phyloP scores from a whole-genome alignment of 2,888 invertebrate genomes.

The Scaptomyza parva region DNA sequence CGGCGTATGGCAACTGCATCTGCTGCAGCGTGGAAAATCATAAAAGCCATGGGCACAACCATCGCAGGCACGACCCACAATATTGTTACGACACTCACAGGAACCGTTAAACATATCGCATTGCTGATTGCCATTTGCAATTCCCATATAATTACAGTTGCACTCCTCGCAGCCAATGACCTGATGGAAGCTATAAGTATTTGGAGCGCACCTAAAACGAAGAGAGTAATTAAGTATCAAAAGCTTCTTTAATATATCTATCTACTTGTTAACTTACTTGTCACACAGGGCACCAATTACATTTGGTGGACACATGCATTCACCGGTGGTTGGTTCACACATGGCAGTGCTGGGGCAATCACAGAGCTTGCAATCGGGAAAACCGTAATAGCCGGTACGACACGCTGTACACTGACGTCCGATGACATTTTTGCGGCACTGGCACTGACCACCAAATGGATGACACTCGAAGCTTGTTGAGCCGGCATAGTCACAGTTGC shows the following conservation, averaged over 20 bases:
- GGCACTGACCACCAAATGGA: slow-evolving; percentile 98
- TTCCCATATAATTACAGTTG: slow-evolving; percentile 94
- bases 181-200: slow-evolving; percentile 96
- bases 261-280: slow-evolving; percentile 80
- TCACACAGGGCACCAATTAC: slow-evolving; percentile 96
- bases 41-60: slow-evolving; percentile 93
- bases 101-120: slow-evolving; percentile 95
- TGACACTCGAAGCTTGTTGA: slow-evolving; percentile 95
- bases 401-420: slow-evolving; percentile 93
- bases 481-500: slow-evolving; percentile 95
- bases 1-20: slow-evolving; percentile 92
- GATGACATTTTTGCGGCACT: slow-evolving; percentile 96
- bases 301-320: slow-evolving; percentile 96
- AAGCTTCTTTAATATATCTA: background rate
- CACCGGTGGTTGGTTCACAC: slow-evolving; percentile 91
- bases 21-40: slow-evolving; percentile 94
- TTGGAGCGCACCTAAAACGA: slow-evolving; percentile 88
- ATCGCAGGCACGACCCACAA: slow-evolving; percentile 95
- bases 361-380: slow-evolving; percentile 96
- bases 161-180: slow-evolving; percentile 98
- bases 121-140: slow-evolving; percentile 90
- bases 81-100: slow-evolving; percentile 93
- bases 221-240: background rate
- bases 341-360: slow-evolving; percentile 93
- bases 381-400: slow-evolving; percentile 94